These are phyloP conservation scores for Passer montanus DNA, from an alignment of 2,113 vertebrate species.

Conservation along the genomic window DNA sequence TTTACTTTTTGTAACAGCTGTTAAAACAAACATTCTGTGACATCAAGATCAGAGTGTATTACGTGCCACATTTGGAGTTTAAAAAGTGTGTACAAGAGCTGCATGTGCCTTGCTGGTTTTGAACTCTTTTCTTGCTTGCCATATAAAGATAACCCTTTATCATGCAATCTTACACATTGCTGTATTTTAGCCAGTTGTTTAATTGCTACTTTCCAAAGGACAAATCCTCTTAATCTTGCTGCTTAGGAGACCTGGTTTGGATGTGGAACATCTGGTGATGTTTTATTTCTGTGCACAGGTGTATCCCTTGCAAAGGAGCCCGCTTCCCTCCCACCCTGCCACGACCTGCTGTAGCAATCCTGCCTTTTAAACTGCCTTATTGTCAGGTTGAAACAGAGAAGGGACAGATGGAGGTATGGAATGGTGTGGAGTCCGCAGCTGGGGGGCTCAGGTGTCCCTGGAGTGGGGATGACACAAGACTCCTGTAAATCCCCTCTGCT, in stretches of 20 bases:
- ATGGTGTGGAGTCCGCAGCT: not conserved
- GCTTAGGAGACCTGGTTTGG: not conserved
- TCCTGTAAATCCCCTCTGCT: not conserved
- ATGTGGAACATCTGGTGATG: not conserved
- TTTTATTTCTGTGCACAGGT: slow-evolving; percentile 77
- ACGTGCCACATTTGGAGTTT: not conserved
- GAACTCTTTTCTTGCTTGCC: not conserved
- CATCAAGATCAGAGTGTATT: not conserved
- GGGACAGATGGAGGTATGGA: slow-evolving; percentile 94
- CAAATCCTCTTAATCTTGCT: not conserved
- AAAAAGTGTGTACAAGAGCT: not conserved
- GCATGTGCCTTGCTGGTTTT: not conserved
- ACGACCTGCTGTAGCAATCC: slow-evolving; percentile 87
- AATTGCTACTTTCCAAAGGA: not conserved
- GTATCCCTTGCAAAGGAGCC: slow-evolving; percentile 95
- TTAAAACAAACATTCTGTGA: not conserved
- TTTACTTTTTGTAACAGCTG: not conserved
- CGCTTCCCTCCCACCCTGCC: slow-evolving; percentile 93
- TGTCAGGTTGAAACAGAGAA: slow-evolving; percentile 93
- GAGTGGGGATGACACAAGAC: not conserved
- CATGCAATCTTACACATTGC: not conserved
- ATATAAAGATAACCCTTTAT: not conserved
- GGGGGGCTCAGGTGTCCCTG: not conserved
- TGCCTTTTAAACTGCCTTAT: slow-evolving; percentile 89
- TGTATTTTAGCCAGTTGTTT: not conserved